Conservation (phyloP, 2,113 vertebrate genomes). For the Monopterus albus region DNA sequence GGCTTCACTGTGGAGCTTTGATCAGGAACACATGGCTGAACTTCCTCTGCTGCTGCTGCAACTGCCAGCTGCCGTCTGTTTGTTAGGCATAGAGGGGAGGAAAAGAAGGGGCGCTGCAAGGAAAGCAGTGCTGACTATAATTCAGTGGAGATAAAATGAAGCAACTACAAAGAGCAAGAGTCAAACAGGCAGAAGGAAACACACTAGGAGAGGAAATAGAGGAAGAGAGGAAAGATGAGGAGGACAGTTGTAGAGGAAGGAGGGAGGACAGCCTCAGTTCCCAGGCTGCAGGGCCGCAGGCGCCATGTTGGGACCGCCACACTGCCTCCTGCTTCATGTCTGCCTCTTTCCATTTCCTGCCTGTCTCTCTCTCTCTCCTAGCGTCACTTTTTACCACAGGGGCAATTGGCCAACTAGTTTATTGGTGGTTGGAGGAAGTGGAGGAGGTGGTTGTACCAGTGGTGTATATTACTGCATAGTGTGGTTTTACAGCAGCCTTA, state of each 20-base stretch:
- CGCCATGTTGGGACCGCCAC: constrained; percentile 63
- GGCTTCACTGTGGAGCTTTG: constrained; percentile 51
- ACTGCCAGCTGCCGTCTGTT: constrained; percentile 59
- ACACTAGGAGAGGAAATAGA: constrained; percentile 33
- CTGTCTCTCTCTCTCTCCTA: constrained; percentile 34
- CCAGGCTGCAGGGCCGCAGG: constrained; percentile 38
- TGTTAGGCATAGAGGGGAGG: constrained; percentile 28
- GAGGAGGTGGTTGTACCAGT: constrained; percentile 36
- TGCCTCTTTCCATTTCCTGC: constrained; percentile 18
- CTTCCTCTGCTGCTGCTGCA: constrained; percentile 54
- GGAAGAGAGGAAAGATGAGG: constrained; percentile 1
- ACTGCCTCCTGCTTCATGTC: constrained; percentile 43
- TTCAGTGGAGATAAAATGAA: constrained; percentile 7
- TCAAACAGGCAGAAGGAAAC: neutral
- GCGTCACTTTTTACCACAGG: constrained; percentile 46
- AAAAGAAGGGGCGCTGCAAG: constrained; percentile 9
- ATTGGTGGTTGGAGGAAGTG: constrained; percentile 66
- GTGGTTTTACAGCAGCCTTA: constrained; percentile 62
- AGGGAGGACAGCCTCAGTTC: constrained; percentile 17
- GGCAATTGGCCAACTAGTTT: constrained; percentile 61
- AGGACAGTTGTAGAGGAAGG: constrained; percentile 11
- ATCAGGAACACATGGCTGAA: constrained; percentile 71
- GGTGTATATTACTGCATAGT: constrained; percentile 43
- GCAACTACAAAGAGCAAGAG: neutral
- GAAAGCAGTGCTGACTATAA: constrained; percentile 10